phyloP scores from a whole-genome alignment of 2,888 invertebrate genomes.

The Lithophane semibrunnea region DNA sequence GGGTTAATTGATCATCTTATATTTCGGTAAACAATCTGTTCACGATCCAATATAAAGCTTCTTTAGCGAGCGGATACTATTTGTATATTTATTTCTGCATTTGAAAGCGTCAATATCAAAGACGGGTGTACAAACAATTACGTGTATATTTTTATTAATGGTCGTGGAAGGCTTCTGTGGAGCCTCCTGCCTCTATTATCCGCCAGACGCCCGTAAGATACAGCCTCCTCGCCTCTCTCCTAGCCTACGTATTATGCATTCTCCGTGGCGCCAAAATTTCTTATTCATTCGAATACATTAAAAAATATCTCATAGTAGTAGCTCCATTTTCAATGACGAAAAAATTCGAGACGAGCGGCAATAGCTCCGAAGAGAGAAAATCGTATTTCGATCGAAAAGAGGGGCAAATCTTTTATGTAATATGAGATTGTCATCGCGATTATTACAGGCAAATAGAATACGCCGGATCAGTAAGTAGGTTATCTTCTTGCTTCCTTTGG shows the following conservation, averaged over 20 bases:
- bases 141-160: constrained; percentile 71
- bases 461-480: constrained; percentile 90
- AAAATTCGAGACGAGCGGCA: constrained; percentile 87
- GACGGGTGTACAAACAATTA: constrained; percentile 60
- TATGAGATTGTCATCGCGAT: constrained; percentile 91
- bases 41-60: constrained; percentile 40
- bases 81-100: constrained; percentile 41
- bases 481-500: constrained; percentile 89
- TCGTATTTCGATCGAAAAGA: constrained; percentile 90
- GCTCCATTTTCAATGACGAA: constrained; percentile 86
- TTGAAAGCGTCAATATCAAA: constrained; percentile 49
- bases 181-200: constrained; percentile 65
- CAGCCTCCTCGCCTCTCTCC: constrained; percentile 63
- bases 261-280: constrained; percentile 84
- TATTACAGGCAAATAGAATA: constrained; percentile 91
- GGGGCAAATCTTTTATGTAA: constrained; percentile 90
- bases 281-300: constrained; percentile 88
- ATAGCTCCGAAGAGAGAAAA: constrained; percentile 89
- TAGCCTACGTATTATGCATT: constrained; percentile 79
- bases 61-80: constrained; percentile 22
- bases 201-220: constrained; percentile 64
- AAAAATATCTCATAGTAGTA: constrained; percentile 85
- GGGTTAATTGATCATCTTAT: constrained; percentile 76
- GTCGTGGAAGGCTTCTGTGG: constrained; percentile 50
- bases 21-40: constrained; percentile 72